Base-by-base conservation (phyloP, 1,140 invertebrate species). In the Sycobia sp. region DNA sequence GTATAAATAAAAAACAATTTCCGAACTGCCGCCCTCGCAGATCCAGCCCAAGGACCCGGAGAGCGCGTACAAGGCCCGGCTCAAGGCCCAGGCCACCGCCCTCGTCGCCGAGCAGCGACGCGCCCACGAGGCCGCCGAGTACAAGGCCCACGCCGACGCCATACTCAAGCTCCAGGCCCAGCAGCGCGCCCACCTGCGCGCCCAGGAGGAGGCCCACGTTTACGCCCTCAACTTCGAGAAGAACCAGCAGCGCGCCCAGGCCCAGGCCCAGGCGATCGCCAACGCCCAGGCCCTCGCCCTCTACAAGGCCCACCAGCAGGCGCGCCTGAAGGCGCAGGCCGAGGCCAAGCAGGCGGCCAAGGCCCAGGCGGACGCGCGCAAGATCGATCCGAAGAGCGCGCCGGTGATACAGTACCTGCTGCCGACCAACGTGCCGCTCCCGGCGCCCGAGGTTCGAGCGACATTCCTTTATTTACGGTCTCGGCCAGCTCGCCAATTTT, bases 61-160 rank as follows among this genome's bases (percentile, higher is more conserved):
- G 41, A 69, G 65, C 0, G 77, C 75, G 1, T 80, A 80, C 23
- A 73, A 69, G 22, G 77, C 78, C 0, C 74, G 72, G 14, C 0
- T 80, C 4, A 81, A 78, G 57, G 74, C 77, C 10, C 78, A 80
- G 16, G 71, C 71, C 1, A 70, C 72, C 1, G 75, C 73, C 0
- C 69, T 73, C 25, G 72, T 67, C 0, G 79, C 80, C 5, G 80
- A 79, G 14, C 76, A 76, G 9, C 71, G 80, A 8, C 66, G 76
- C 13, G 62, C 71, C 16, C 76, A 82, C 20, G 72, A 80, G 43
- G 77, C 73, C 11, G 68, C 73, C 0, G 79, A 80, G 38, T 77
- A 77, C 39, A 82, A 82, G 53, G 79, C 78, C 13, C 80, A 81
- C 46, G 69, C 77, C 1, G 79, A 81, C n/a, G 80, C 79, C 0